Percentiles rank a stretch among this genome's conserved stretches.
These are phyloP conservation scores for Suncus etruscus DNA, from an alignment of 2,113 vertebrate species.

Conservation along the genomic window DNA sequence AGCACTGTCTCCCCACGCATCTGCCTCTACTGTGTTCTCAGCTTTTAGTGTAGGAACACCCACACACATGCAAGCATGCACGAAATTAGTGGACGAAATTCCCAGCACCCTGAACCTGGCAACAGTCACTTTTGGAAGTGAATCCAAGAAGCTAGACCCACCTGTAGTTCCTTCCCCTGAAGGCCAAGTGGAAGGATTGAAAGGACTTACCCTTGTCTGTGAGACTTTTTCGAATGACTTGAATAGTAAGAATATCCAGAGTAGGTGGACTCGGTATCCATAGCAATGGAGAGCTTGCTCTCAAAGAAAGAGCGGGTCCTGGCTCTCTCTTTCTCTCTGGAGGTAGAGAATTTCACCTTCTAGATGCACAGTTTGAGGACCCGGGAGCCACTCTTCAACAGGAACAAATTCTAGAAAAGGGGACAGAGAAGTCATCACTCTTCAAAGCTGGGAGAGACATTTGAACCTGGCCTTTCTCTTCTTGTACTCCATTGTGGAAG, in stretches of 20 bases:
- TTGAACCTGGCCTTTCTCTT: background rate
- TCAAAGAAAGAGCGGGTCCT: constrained; percentile 3
- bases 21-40: background rate
- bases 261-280: constrained; percentile 98
- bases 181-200: constrained; percentile 1
- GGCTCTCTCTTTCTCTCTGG: constrained; percentile 60
- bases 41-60: background rate
- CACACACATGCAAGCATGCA: background rate
- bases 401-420: constrained; percentile 56
- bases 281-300: constrained; percentile 85
- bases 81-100: background rate
- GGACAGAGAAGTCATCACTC: constrained; percentile 26
- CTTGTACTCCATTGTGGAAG: background rate
- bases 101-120: fast-evolving
- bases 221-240: constrained; percentile 95
- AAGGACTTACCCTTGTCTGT: constrained; percentile 93
- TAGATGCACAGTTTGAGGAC: constrained; percentile 64
- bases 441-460: constrained; percentile 42
- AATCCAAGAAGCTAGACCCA: background rate
- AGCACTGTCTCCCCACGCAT: fast-evolving
- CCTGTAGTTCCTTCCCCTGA: background rate
- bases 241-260: constrained; percentile 98
- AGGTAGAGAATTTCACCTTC: constrained; percentile 42
- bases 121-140: background rate
- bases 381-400: constrained; percentile 44